Conservation (phyloP, 2,113 vertebrate species). For the Beaufortia kweichowensis region DNA sequence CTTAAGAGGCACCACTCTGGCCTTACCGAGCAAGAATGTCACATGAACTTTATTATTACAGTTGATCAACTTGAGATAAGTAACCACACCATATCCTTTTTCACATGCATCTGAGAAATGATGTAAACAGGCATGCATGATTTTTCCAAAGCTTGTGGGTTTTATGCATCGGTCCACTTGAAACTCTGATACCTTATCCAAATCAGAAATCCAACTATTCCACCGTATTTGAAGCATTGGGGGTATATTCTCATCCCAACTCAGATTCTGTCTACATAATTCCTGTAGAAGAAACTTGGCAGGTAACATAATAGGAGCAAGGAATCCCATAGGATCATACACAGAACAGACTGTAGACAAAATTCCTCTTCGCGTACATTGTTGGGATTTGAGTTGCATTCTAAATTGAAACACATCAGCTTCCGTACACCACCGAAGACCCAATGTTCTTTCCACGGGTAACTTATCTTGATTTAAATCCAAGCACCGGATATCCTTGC, state of each 20-base stretch:
- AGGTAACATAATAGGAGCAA: too few species aligned
- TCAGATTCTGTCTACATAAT: too few species aligned
- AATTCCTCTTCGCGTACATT: conserved; percentile 4
- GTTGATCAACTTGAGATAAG: too few species aligned
- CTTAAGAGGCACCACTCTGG: too few species aligned
- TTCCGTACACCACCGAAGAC: conserved; percentile 39
- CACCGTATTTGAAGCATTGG: too few species aligned
- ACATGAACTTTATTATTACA: too few species aligned
- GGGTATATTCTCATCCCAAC: too few species aligned
- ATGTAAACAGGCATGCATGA: neutral
- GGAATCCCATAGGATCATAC: too few species aligned
- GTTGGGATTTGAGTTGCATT: neutral
- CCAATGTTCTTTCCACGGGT: conserved; percentile 35
- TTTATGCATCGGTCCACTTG: conserved; percentile 13
- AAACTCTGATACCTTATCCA: neutral
- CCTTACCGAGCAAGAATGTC: too few species aligned
- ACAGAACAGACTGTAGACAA: too few species aligned
- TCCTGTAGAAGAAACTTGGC: too few species aligned
- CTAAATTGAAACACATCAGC: conserved; percentile 19
- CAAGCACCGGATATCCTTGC: conserved; percentile 5
- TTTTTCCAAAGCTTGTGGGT: neutral
- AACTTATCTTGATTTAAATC: conserved; percentile 22
- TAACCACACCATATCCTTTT: neutral
- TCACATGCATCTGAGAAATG: conserved; percentile 33
- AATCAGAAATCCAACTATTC: neutral